Conservation (phyloP, 2,797 vertebrate genomes). For the Anas acuta region DNA sequence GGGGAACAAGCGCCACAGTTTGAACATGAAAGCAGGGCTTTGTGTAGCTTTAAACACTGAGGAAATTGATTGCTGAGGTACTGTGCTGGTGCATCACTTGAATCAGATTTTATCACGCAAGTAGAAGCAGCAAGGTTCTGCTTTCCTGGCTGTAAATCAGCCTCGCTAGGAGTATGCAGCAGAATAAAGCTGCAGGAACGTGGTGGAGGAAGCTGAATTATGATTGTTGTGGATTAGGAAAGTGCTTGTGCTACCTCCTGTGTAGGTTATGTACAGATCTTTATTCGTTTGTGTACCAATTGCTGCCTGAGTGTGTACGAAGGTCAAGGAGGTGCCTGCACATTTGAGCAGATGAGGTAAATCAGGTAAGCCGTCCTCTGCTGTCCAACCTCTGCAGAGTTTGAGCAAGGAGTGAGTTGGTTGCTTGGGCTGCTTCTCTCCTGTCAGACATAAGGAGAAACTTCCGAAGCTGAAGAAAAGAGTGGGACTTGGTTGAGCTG, state of each 20-base stretch:
- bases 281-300: background rate
- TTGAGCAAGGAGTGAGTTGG: background rate
- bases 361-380: background rate
- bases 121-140: background rate
- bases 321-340: background rate
- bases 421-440: background rate
- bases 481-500: background rate
- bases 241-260: background rate
- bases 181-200: background rate
- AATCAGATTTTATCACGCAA: background rate
- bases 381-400: background rate
- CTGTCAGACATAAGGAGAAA: background rate
- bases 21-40: background rate
- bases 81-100: background rate
- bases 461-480: background rate
- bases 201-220: background rate
- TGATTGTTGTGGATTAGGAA: background rate
- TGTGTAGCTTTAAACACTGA: background rate
- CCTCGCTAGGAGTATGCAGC: background rate
- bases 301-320: background rate
- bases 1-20: background rate
- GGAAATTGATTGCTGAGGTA: background rate
- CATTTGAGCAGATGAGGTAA: background rate
- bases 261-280: background rate
- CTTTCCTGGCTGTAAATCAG: slow-evolving; percentile 28